Base-by-base conservation (phyloP, 2,797 vertebrate genomes). In the Danio tinwini region DNA sequence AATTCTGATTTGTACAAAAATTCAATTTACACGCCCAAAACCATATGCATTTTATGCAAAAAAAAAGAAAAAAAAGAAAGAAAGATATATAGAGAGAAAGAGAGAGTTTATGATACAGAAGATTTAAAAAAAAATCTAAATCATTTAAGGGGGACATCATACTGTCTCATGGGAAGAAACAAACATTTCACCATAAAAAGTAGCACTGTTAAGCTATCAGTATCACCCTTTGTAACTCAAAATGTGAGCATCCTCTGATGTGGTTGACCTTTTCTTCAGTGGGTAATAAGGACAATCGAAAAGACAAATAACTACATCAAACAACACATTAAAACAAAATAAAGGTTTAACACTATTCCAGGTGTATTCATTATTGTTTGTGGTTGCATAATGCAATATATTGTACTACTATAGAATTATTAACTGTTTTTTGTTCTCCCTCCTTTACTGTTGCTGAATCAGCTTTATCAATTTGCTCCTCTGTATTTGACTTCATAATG, bases 1-100 rank as follows among this genome's bases (percentile, higher is more conserved):
- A 98, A 96, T 96, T 97, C 93, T 96, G 94, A 97, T 97, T 97
- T 96, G 95, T 95, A 97, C 96, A 96, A 97, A 97, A 97, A 97
- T 95, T 96, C 96, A 94, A 96, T 98, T 98, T 97, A 97, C 96
- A 97, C 95, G 95, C 95, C 95, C 29, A 96, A 96, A 97, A 96
- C 95, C 95, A 96, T 97, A 97, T 96, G 97, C 95, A 97, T 97
- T 96, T 97, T 96, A 97, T 98, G 95, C 96, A 96, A 96, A 93
- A 97, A 96, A 89, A 91, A 94, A 93, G 93, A 93, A 95, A 93
- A 96, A 96, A 89, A 91, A 95, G n/a, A n/a, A n/a, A n/a, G n/a
- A 93, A 93, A 93, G 29, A 29, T 29, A 29, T 29, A 29, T 29
- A 29, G 29, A 29, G 29, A 29, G 29, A 29, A 29, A 29, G 3